Conservation (phyloP, 1,140 invertebrate genomes). For the Calliphora vicina region DNA sequence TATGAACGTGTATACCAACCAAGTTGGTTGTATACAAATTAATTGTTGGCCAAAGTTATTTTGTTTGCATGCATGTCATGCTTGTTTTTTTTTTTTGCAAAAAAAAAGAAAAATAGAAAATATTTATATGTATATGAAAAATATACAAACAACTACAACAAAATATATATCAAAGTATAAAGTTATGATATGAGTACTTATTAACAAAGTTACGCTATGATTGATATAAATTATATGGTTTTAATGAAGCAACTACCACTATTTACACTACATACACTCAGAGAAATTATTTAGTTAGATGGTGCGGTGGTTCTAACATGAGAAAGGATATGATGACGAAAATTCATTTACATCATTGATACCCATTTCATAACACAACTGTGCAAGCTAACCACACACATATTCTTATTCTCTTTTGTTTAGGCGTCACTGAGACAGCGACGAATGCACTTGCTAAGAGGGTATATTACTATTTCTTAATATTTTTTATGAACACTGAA, state of each 20-base stretch:
- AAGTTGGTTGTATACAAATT: background rate
- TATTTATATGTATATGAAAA: background rate
- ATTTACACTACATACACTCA: background rate
- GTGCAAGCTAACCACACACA: no score
- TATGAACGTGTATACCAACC: background rate
- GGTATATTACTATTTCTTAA: no score
- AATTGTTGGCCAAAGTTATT: constrained; percentile 9
- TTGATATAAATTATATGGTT: constrained; percentile 14
- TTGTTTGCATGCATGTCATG: constrained; percentile 8
- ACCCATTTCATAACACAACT: no score
- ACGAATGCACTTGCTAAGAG: no score
- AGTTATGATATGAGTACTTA: constrained; percentile 2
- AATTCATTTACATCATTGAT: no score
- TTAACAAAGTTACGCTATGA: constrained; percentile 13
- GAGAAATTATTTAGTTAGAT: no score
- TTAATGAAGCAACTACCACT: background rate
- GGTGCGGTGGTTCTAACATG: no score
- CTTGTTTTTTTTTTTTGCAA: background rate
- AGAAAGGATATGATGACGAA: no score
- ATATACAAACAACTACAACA: background rate
- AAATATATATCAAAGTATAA: background rate
- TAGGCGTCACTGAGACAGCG: no score
- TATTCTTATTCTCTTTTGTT: no score
- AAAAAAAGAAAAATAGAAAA: no score
- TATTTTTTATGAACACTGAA: no score